These are phyloP conservation scores for Brotula barbata DNA, from an alignment of 2,797 vertebrate genomes.

Conservation along the genomic window DNA sequence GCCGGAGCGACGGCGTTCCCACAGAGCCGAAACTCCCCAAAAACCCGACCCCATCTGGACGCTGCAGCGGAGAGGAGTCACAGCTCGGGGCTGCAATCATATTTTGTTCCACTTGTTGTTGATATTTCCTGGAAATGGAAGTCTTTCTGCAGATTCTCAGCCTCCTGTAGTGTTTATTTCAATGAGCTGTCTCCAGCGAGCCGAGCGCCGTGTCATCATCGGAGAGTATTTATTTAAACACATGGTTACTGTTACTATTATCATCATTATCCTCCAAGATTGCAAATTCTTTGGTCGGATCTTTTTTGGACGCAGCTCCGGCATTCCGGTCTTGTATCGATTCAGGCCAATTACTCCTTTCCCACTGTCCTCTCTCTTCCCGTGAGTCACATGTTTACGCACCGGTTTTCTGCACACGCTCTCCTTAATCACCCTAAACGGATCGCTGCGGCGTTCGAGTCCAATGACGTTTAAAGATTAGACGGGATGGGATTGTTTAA, in stretches of 20 bases:
- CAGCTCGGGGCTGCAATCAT: slow-evolving; percentile 10
- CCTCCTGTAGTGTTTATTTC: slow-evolving; percentile 46
- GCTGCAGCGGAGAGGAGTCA: slow-evolving; percentile 17
- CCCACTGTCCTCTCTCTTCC: slow-evolving; percentile 40
- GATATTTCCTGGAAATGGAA: slow-evolving; percentile 25
- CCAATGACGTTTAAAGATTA: slow-evolving; percentile 48
- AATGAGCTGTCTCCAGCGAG: slow-evolving; percentile 41
- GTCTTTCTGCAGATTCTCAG: slow-evolving; percentile 16
- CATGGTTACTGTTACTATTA: slow-evolving; percentile 61
- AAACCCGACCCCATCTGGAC: slow-evolving; percentile 43
- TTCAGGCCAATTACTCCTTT: slow-evolving; percentile 60
- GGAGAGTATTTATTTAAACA: slow-evolving; percentile 60
- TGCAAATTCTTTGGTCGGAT: slow-evolving; percentile 27
- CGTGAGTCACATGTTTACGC: slow-evolving; percentile 64
- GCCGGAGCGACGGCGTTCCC: slow-evolving; percentile 9
- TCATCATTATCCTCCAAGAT: slow-evolving; percentile 47
- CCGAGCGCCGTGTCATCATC: slow-evolving; percentile 32
- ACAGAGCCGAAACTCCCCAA: slow-evolving; percentile 29
- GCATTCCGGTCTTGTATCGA: slow-evolving; percentile 57
- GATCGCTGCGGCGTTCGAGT: slow-evolving; percentile 34
- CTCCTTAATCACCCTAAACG: slow-evolving; percentile 42
- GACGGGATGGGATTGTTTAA: slow-evolving; percentile 34
- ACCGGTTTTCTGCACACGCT: slow-evolving; percentile 28
- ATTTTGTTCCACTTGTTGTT: slow-evolving; percentile 26
- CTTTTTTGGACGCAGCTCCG: slow-evolving; percentile 35